These are phyloP conservation scores for Drepana falcataria DNA, from an alignment of 2,888 invertebrate species.

Conservation along the genomic window DNA sequence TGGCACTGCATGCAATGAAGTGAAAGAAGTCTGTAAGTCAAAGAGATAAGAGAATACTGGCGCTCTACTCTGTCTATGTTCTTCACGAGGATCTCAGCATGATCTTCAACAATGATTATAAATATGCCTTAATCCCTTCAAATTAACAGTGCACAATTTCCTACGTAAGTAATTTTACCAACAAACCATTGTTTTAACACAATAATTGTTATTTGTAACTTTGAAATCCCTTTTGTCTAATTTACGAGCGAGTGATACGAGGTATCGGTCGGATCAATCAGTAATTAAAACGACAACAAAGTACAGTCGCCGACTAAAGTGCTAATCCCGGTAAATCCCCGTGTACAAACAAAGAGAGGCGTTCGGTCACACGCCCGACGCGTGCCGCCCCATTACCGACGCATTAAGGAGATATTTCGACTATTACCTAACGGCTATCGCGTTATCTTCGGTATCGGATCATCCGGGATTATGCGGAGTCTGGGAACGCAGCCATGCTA, in stretches of 20 bases:
- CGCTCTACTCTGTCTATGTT: no score
- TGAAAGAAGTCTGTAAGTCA: no score
- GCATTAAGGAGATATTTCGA: constrained; percentile 65
- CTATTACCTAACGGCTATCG: constrained; percentile 67
- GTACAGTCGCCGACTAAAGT: constrained; percentile 56
- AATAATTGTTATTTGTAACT: constrained; percentile 23
- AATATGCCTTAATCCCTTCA: no score
- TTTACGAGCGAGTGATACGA: constrained; percentile 47
- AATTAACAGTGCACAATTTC: no score
- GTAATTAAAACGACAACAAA: constrained; percentile 55
- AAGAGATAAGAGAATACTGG: no score
- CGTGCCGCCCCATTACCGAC: constrained; percentile 60
- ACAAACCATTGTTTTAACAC: constrained; percentile 4
- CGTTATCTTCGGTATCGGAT: constrained; percentile 58
- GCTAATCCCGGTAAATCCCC: constrained; percentile 65
- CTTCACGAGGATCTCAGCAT: no score
- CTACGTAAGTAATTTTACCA: not conserved
- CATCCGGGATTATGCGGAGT: constrained; percentile 51
- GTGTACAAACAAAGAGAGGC: constrained; percentile 47
- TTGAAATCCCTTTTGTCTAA: constrained; percentile 55
- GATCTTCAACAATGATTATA: no score
- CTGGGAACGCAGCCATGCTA: constrained; percentile 40
- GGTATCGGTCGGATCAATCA: constrained; percentile 61
- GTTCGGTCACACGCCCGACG: constrained; percentile 46
- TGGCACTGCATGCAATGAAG: no score